Evolutionary conservation across 2,113 vertebrate genomes (phyloP).

Genomic region (Rhombomys opimus): DNA sequence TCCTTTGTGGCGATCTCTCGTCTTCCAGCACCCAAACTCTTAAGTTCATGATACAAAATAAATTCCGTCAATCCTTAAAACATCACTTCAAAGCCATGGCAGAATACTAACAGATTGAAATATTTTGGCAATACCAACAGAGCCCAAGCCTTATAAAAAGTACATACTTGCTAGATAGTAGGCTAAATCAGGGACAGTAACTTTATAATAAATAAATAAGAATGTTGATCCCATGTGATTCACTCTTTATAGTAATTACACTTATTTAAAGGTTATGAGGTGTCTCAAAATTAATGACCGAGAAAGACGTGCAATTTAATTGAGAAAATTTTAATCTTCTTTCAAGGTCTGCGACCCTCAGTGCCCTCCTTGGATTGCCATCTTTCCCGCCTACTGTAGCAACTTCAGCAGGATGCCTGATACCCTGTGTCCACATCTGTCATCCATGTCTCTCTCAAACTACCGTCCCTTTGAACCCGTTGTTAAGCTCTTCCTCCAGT

Average conservation of each 20-base stretch:
- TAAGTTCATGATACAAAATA: conserved; percentile 50
- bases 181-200: not conserved
- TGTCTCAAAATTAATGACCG: conserved; percentile 38
- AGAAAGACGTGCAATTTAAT: conserved; percentile 16
- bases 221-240: not conserved
- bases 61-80: conserved; percentile 10
- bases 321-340: conserved; percentile 1
- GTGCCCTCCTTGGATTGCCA: not conserved
- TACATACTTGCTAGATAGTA: not conserved
- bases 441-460: not conserved
- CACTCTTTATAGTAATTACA: conserved; percentile 2
- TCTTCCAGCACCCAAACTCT: conserved; percentile 39
- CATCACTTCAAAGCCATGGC: conserved; percentile 9
- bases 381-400: not conserved
- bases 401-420: not conserved
- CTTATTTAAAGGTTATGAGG: not conserved
- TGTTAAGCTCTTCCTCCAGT: conserved; percentile 6
- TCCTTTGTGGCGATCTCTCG: not conserved
- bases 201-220: conserved; percentile 47
- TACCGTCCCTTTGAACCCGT: not conserved
- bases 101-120: conserved; percentile 25
- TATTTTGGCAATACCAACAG: not conserved
- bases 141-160: not conserved
- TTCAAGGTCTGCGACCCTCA: not conserved
- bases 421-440: not conserved